Percentiles rank a stretch among this genome's conserved stretches.
phyloP scores from a whole-genome alignment of 2,113 vertebrate genomes.

The Malaclemys terrapin region DNA sequence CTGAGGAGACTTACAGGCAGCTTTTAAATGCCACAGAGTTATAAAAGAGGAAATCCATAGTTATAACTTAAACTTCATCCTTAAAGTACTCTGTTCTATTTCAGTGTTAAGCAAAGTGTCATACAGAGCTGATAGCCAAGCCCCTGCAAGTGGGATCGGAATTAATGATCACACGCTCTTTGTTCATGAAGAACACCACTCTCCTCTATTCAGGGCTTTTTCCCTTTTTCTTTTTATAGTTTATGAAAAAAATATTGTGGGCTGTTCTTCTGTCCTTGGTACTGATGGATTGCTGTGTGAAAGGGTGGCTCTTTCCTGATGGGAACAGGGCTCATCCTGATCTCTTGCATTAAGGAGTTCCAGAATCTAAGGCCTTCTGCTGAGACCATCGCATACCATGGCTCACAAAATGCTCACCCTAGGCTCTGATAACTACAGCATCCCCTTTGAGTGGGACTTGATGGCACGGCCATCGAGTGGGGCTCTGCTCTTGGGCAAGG shows the following conservation, averaged over 20 bases:
- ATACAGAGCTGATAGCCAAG: background rate
- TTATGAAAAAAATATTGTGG: accelerated
- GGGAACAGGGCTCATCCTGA: accelerated
- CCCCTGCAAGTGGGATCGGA: background rate
- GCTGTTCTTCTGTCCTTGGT: accelerated
- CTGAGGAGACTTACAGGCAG: conserved; percentile 46
- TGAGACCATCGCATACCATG: background rate
- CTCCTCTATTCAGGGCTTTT: background rate
- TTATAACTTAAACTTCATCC: background rate
- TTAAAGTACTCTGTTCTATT: background rate
- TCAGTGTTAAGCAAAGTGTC: background rate
- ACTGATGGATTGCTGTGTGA: accelerated
- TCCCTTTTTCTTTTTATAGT: accelerated
- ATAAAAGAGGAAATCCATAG: conserved; percentile 32
- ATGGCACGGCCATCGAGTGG: background rate
- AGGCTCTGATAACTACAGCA: background rate
- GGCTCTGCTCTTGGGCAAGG: background rate
- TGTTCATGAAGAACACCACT: accelerated
- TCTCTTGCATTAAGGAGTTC: background rate
- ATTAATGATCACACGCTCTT: background rate
- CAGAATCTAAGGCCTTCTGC: background rate
- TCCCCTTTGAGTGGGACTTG: background rate
- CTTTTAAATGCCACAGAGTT: conserved; percentile 68
- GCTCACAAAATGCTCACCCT: background rate
- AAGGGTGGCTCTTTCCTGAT: background rate